Base-by-base conservation (phyloP, 2,888 invertebrate species). In the Euzophera pinguis region DNA sequence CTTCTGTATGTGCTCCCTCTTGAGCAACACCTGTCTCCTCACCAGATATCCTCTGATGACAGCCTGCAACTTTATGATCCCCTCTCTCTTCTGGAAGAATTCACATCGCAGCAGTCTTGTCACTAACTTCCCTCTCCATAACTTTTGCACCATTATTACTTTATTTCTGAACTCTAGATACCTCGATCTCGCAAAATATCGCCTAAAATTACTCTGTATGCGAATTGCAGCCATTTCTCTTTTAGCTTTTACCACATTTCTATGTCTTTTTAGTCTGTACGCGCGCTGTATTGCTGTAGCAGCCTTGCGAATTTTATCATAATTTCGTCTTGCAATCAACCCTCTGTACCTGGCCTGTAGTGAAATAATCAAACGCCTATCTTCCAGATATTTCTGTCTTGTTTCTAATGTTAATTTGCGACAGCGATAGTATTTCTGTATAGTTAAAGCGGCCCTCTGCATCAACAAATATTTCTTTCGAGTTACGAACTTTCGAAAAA, bases 1-100 rank as follows among this genome's bases (percentile, higher is more conserved):
- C 69, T 84, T 88, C 1, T 84, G 71, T 12, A 88, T 61, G 16
- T 69, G 59, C 56, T 90, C 91, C 71, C 79, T 90, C 56, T 84
- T 81, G n/a, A 62, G 62, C 64, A 88, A 70, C 55, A 91, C 75
- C 49, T 87, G 67, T 71, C 85, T 77, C 43, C 92, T 79, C 34
- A 91, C 84, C 62, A 91, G 64, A 66, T 86, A 81, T 47, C 92
- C 91, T 64, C 92, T 84, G 41, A 87, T 74, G 29, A 71, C 57
- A 8, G 91, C 74, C 63, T 91, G 90, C 55, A 92, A 56, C 62
- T 73, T 76, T 1, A 79, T 67, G 10, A 88, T 64, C 22, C 73
- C 42, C 12, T 57, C 64, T 63, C 66, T 77, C 65, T 80, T 84
- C 51, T 81, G 78, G 53, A 78, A 55, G 63, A 70, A 87, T 29